Base-by-base conservation (phyloP, 2,888 invertebrate genomes). In the Tenthredo scrophulariae region DNA sequence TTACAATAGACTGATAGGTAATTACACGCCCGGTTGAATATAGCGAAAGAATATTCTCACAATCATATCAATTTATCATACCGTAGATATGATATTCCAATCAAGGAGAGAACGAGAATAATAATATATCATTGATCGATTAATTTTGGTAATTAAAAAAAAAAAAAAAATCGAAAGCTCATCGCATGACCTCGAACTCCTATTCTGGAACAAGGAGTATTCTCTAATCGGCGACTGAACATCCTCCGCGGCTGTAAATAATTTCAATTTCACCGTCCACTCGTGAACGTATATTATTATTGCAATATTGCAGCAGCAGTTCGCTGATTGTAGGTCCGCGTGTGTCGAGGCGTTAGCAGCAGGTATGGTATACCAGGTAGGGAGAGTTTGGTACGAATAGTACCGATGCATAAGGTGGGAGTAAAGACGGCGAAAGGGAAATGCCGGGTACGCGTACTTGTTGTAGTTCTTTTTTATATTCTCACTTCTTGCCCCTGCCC, bases 361-460 rank as follows among this genome's bases (percentile, higher is more conserved):
- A 22, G 62, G 22, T n/a, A 58, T 7, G 9, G 22, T 22, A n/a
- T 7, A 58, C 9, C 22, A 26, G 62, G 62, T 22, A 62, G 62
- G 62, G 62, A 26, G 62, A 62, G 26, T 62, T 26, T 13, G 15
- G 67, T 67, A 67, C 67, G 67, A 67, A 67, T 15, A 67, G n/a
- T 74, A 22, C 40, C 26, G 46, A n/a, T 37, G 33, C 46, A 6
- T 13, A 67, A 29, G 82, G 67, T 29, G 54, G 70, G 62, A 65
- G 58, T 37, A 75, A 74, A 75, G 77, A 46, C 84, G 46, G 93
- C 92, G 93, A 93, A 93, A 93, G 93, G 93, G 92, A 93, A 93
- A 92, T 90, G 88, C 89, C 89, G 62, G 89, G 85, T 54, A 54
- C 54, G n/a, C 54, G 72, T 85, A 83, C 83, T 86, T 29, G 54